phyloP scores from a whole-genome alignment of 2,113 vertebrate genomes.

The Equus quagga region DNA sequence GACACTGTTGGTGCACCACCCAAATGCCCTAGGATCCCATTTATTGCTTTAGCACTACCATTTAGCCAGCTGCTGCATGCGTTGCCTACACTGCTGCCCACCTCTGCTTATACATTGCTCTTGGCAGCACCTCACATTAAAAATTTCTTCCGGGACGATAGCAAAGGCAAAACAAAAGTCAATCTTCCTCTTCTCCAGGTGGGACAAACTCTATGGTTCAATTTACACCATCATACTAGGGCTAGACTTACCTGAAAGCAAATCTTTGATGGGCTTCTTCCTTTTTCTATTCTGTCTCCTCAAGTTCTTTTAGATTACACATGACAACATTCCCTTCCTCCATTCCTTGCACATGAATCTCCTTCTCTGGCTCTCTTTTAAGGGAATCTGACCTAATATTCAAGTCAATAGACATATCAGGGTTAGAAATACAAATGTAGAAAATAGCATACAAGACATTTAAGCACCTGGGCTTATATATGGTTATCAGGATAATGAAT shows the following conservation, averaged over 20 bases:
- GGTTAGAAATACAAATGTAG: background rate
- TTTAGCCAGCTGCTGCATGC: rapidly evolving
- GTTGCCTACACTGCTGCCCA: background rate
- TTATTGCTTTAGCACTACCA: background rate
- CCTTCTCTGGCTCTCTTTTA: background rate
- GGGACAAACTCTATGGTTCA: background rate
- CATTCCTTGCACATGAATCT: background rate
- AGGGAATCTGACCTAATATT: background rate
- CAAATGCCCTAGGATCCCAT: background rate
- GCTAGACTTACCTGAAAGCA: background rate
- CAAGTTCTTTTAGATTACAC: background rate
- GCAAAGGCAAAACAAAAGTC: background rate
- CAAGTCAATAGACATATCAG: background rate
- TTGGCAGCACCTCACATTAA: background rate
- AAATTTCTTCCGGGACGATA: background rate
- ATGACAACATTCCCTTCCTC: background rate
- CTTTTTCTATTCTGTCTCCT: background rate
- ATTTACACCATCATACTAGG: background rate
- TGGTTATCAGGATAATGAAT: background rate
- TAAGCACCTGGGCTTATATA: background rate
- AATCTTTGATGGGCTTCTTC: background rate
- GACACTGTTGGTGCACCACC: background rate
- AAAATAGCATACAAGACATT: background rate
- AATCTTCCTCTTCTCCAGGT: background rate
- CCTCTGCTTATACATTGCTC: background rate